Evolutionary conservation across 2,797 vertebrate genomes (phyloP).

Genomic region (Semotilus atromaculatus): DNA sequence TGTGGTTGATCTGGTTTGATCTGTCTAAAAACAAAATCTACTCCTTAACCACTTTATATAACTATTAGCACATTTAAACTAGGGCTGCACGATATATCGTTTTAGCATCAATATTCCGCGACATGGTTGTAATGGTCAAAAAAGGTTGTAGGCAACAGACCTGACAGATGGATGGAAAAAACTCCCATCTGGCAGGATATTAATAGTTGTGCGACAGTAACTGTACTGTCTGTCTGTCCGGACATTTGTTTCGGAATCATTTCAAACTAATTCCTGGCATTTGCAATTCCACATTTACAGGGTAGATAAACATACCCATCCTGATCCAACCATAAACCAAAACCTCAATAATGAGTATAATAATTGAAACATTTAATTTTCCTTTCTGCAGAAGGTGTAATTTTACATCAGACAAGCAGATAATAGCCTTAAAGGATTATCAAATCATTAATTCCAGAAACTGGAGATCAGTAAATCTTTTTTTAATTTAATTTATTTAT

Average conservation of each 20-base stretch:
- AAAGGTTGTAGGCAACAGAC: background rate
- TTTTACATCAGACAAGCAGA: background rate
- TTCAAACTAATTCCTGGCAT: conserved; percentile 1
- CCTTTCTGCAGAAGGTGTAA: background rate
- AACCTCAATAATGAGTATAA: background rate
- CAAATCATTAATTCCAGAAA: conserved; percentile 12
- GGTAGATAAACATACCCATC: background rate
- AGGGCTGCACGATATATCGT: background rate
- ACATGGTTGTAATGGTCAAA: background rate
- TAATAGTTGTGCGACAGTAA: conserved; percentile 3
- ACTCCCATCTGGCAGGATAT: background rate
- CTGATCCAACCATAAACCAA: background rate
- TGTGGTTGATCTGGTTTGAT: background rate
- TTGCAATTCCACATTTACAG: conserved; percentile 9
- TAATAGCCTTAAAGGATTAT: background rate
- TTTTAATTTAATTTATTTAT: no score
- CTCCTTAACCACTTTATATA: background rate
- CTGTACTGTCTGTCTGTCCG: background rate
- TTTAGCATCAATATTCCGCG: no score
- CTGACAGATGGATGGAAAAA: conserved; percentile 11
- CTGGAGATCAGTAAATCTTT: background rate
- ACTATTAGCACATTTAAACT: background rate
- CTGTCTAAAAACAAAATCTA: background rate
- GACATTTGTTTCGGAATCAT: background rate
- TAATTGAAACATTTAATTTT: background rate